Base-by-base conservation (phyloP, 2,113 vertebrate genomes). In the Vulpes lagopus region DNA sequence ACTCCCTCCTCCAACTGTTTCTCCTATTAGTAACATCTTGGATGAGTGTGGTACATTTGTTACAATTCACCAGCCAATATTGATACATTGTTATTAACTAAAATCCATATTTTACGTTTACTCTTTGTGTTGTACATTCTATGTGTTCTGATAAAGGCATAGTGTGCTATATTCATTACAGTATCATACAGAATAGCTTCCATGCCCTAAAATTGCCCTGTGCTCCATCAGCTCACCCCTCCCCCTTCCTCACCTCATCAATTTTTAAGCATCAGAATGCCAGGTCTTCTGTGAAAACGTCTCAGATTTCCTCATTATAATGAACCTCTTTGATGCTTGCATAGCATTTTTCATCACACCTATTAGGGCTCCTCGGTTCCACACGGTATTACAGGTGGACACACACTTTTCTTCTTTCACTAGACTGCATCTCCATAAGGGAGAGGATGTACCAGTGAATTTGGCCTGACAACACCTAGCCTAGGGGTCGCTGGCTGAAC, bases 181-280 rank as follows among this genome's bases (percentile, higher is more conserved):
- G 38, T 73, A n/a, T 55, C 57, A 59, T 20, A 96, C 19, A 79
- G 67, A 67, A 91, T 11, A 71, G 81, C 38, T 64, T 60, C 49
- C 49, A 19, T 86, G 76, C 30, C 57, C 55, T 88, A 59, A 87
- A 32, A 59, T 15, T 32, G 55, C 62, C 53, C 11, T 16, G 14
- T 65, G 22, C 9, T 27, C 62, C 11, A 55, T 15, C 62, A 64
- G 14, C 32, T 79, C 59, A 23, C 49, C 27, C 27, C 49, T 62
- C 49, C 9, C 16, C 51, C 59, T 89, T 64, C 38, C 27, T 35
- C 30, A 59, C 19, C 27, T 23, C 30, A 7, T 79, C 30, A 7
- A 16, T 73, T 89, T 94, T 85, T 38, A 96, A 90, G 73, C 76
- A 81, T 62, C 67, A 81, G 59, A 92, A 90, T 82, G 85, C 6